These are phyloP conservation scores for Burhinus bistriatus DNA, from an alignment of 2,113 vertebrate genomes.

Conservation along the genomic window DNA sequence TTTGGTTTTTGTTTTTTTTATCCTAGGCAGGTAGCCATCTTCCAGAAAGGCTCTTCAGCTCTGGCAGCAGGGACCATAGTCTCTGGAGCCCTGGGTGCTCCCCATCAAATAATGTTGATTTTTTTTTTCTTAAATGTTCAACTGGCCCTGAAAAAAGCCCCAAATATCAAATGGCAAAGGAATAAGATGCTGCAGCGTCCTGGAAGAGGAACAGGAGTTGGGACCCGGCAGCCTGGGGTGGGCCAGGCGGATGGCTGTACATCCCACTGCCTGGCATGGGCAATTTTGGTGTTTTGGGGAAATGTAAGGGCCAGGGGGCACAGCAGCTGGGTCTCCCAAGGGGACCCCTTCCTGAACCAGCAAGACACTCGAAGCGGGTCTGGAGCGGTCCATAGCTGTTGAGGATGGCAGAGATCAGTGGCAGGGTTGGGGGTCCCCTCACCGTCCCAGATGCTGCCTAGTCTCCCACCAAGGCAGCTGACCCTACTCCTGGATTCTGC, in stretches of 20 bases:
- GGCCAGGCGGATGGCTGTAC: neutral
- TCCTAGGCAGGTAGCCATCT: neutral
- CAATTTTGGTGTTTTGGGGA: neutral
- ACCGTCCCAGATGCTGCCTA: too few species aligned
- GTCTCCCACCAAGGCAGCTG: too few species aligned
- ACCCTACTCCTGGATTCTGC: neutral
- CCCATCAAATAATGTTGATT: neutral
- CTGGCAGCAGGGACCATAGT: neutral
- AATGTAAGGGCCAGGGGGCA: accelerated
- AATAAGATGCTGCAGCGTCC: neutral
- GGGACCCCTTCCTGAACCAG: neutral
- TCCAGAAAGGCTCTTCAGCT: neutral
- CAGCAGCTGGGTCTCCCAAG: neutral
- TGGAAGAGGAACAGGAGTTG: neutral
- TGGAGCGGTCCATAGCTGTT: neutral
- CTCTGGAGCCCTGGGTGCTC: neutral
- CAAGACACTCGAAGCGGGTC: neutral
- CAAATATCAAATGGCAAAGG: neutral
- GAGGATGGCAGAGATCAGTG: neutral
- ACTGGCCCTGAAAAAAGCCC: neutral
- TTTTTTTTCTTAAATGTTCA: neutral
- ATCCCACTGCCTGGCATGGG: neutral
- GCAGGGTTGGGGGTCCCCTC: accelerated
- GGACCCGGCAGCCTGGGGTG: accelerated
- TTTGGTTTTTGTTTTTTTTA: neutral